These are phyloP conservation scores for Solenopsis invicta DNA, from an alignment of 1,140 invertebrate species.

Conservation along the genomic window DNA sequence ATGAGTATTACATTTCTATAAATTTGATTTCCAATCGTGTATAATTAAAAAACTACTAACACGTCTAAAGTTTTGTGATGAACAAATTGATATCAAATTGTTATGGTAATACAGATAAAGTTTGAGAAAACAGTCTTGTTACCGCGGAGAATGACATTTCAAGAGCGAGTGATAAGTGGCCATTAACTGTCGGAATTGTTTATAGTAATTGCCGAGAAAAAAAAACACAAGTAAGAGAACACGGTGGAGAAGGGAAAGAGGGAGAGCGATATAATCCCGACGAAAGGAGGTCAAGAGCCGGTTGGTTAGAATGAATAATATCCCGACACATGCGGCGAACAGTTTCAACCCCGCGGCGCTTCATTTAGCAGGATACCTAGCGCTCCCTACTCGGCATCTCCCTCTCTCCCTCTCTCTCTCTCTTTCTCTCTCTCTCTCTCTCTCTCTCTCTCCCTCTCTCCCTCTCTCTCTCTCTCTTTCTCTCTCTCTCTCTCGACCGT, in stretches of 20 bases:
- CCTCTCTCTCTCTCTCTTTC: neutral
- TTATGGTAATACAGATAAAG: neutral
- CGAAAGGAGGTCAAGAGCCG: slow-evolving; percentile 54
- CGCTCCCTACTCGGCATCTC: neutral
- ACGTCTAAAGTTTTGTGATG: neutral
- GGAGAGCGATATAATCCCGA: slow-evolving; percentile 38
- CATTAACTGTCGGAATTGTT: slow-evolving; percentile 62
- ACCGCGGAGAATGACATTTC: slow-evolving; percentile 2
- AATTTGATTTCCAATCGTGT: neutral
- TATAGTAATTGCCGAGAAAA: slow-evolving; percentile 42
- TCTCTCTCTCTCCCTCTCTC: neutral
- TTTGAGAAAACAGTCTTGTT: slow-evolving; percentile 27
- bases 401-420: neutral
- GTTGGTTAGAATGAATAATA: slow-evolving; percentile 73
- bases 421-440: neutral
- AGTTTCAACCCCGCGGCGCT: slow-evolving; percentile 62
- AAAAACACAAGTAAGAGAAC: neutral
- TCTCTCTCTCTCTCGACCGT: neutral
- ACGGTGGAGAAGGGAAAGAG: slow-evolving; percentile 3
- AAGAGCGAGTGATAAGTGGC: slow-evolving; percentile 9
- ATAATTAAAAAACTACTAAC: neutral
- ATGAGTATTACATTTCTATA: too few species aligned
- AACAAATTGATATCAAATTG: neutral
- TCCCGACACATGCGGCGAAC: slow-evolving; percentile 71
- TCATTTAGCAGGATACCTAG: slow-evolving; percentile 55